These are phyloP conservation scores for Ahaetulla prasina DNA, from an alignment of 2,113 vertebrate genomes.

Conservation along the genomic window DNA sequence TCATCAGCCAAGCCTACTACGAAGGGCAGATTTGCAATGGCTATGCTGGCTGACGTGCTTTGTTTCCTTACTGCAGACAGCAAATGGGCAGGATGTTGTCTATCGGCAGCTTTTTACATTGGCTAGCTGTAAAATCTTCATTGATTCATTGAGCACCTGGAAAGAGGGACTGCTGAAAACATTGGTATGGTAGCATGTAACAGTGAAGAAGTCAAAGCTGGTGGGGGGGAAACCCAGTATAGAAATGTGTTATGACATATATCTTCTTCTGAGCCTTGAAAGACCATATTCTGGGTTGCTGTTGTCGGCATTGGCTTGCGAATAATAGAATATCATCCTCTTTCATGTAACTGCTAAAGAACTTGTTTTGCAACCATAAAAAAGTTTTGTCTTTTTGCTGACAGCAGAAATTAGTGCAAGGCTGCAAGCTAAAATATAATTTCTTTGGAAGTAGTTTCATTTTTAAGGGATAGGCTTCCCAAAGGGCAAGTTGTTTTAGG, in stretches of 20 bases:
- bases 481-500: background rate
- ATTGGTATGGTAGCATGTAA: background rate
- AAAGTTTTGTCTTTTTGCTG: background rate
- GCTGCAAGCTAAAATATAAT: background rate
- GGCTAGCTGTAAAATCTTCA: background rate
- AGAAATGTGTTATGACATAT: background rate
- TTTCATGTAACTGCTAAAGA: background rate
- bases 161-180: background rate
- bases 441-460: background rate
- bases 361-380: background rate
- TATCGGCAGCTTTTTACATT: background rate
- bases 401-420: background rate
- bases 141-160: background rate
- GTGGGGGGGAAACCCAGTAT: background rate
- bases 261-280: background rate
- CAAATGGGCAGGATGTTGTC: background rate
- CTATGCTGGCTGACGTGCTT: background rate
- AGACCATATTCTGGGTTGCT: background rate
- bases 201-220: background rate
- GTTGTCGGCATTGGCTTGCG: background rate
- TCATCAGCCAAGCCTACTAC: background rate
- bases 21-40: background rate
- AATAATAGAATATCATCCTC: background rate
- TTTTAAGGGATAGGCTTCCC: background rate
- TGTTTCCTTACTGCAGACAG: background rate